A percentile compares a stretch with the other conserved stretches of the same genome.
Evolutionary conservation across 2,888 invertebrate genomes (phyloP).

Genomic region (Strigamia transsilvanica): DNA sequence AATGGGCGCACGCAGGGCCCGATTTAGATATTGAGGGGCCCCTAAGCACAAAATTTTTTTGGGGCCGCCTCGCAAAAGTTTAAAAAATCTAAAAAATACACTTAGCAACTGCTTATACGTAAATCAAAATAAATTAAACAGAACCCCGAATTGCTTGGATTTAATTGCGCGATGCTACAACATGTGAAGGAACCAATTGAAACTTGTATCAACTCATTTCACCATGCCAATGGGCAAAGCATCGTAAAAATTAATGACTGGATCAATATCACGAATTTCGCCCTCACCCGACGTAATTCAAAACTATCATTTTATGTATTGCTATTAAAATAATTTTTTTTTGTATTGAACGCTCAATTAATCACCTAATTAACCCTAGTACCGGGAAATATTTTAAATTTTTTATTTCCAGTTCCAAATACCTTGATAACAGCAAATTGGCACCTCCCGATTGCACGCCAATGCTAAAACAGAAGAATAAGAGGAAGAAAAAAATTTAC

Average conservation of each 20-base stretch:
- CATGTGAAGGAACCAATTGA: slow-evolving; percentile 6
- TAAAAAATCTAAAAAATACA: no score
- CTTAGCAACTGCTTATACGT: neutral
- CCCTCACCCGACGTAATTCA: neutral
- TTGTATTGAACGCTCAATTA: neutral
- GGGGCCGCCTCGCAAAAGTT: no score
- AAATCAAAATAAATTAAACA: neutral
- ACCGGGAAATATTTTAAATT: neutral
- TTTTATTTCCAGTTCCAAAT: no score
- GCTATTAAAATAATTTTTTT: neutral
- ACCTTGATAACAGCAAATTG: neutral
- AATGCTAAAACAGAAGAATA: neutral
- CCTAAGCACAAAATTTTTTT: no score
- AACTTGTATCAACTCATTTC: neutral
- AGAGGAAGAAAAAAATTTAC: neutral
- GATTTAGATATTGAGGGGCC: no score
- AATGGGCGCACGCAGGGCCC: no score
- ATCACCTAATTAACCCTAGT: neutral
- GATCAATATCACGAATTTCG: slow-evolving; percentile 12
- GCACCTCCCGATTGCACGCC: neutral
- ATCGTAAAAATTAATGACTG: slow-evolving; percentile 1
- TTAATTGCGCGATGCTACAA: neutral
- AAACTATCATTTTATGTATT: neutral
- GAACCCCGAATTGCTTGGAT: neutral
- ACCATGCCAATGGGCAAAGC: slow-evolving; percentile 20